These are phyloP conservation scores for Puffinus mauretanicus DNA, from an alignment of 2,113 vertebrate genomes.

Conservation along the genomic window DNA sequence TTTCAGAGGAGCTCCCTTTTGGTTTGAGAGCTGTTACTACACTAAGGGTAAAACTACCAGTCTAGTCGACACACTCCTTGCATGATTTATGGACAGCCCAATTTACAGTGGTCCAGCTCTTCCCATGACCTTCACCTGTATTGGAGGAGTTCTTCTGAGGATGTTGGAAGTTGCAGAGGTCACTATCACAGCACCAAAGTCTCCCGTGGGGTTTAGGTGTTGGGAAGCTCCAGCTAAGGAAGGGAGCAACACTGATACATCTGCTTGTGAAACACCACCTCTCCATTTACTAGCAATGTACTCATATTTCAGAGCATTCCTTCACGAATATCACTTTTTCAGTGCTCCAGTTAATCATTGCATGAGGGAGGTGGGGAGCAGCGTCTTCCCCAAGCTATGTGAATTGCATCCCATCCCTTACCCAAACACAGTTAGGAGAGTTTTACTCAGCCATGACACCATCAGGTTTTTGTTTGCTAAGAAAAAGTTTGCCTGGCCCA, in stretches of 20 bases:
- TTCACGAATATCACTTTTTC: not conserved
- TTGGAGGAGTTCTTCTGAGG: not conserved
- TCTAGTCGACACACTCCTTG: not conserved
- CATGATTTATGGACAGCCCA: not conserved
- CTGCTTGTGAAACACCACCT: not conserved
- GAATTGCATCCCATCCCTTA: not conserved
- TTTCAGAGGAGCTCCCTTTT: not conserved
- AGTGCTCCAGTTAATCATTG: not conserved
- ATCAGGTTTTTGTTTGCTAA: not conserved
- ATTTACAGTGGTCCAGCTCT: not conserved
- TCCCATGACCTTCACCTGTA: not conserved
- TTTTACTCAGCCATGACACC: not conserved
- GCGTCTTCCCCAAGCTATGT: not conserved
- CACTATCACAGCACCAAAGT: not conserved
- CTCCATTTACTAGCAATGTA: not conserved
- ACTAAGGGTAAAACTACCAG: not conserved
- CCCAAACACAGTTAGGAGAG: not conserved
- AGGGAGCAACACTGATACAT: fast-evolving
- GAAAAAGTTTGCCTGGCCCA: not conserved
- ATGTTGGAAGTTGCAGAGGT: not conserved
- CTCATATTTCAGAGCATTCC: not conserved
- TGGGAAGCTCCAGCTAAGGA: not conserved
- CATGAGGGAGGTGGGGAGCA: not conserved
- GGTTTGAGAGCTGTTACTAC: not conserved
- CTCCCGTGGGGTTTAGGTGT: not conserved